Evolutionary conservation across 2,113 vertebrate species (phyloP).

Genomic region (Delphinus delphis): DNA sequence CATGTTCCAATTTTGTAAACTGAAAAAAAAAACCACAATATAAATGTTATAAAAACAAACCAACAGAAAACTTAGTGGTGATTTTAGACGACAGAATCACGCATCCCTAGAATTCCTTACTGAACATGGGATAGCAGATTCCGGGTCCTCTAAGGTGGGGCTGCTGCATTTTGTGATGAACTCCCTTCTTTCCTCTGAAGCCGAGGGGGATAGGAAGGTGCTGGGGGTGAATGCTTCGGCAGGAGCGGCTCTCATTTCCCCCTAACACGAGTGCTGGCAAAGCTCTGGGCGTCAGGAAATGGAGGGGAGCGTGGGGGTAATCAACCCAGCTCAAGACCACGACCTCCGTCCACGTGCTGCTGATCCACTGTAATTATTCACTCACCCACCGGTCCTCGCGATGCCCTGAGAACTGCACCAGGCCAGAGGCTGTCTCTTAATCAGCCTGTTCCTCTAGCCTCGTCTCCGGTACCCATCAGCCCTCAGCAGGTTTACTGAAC

Average conservation of each 20-base stretch:
- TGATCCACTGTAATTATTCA: background rate
- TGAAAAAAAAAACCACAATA: background rate
- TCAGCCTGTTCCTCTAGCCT: background rate
- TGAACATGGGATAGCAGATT: background rate
- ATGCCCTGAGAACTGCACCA: background rate
- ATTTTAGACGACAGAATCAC: background rate
- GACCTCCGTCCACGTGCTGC: background rate
- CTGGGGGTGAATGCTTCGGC: background rate
- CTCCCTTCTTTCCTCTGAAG: background rate
- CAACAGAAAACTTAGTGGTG: background rate
- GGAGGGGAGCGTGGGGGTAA: background rate
- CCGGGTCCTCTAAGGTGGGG: background rate
- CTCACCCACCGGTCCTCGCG: background rate
- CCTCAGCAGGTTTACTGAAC: background rate
- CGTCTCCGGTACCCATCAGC: background rate
- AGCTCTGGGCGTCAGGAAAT: background rate
- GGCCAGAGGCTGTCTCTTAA: background rate
- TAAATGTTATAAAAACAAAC: constrained; percentile 24
- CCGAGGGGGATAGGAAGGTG: background rate
- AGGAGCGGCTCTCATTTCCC: background rate
- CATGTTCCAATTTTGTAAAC: constrained; percentile 28
- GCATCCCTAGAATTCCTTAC: background rate
- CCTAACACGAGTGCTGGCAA: background rate
- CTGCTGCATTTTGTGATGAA: background rate
- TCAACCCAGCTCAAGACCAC: background rate